Evolutionary conservation across 2,113 vertebrate genomes (phyloP).

Genomic region (Macrotus californicus): DNA sequence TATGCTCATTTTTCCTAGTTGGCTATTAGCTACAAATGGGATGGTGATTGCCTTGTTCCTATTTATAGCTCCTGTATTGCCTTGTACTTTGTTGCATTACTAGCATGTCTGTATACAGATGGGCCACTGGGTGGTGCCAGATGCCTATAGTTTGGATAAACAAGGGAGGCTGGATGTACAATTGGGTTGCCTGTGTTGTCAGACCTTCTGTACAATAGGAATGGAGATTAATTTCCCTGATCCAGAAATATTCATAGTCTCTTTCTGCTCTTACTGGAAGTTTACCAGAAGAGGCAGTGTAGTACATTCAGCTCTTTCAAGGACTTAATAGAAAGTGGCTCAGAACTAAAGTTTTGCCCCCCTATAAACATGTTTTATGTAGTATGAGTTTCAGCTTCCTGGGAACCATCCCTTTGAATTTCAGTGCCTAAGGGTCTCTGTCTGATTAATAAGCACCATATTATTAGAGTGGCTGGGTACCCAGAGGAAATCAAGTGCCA

Average conservation of each 20-base stretch:
- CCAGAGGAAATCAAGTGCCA: not conserved
- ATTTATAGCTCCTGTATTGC: not conserved
- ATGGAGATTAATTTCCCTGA: not conserved
- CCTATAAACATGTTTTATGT: not conserved
- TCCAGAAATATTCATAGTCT: not conserved
- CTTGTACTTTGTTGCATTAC: not conserved
- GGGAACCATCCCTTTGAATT: not conserved
- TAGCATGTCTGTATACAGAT: not conserved
- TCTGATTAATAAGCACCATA: not conserved
- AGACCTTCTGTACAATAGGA: not conserved
- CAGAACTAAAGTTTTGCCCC: not conserved
- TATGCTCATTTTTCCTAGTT: not conserved
- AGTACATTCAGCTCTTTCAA: not conserved
- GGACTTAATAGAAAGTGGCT: not conserved
- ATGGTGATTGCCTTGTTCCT: not conserved
- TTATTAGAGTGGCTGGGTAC: not conserved
- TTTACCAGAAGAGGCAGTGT: not conserved
- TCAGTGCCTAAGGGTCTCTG: not conserved
- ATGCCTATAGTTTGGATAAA: not conserved
- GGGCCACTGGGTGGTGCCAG: conserved; percentile 58
- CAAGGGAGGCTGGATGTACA: not conserved
- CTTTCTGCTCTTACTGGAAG: not conserved
- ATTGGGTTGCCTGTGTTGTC: not conserved
- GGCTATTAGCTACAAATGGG: not conserved
- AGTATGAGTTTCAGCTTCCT: not conserved